A percentile compares a stretch with the other conserved stretches of the same genome.
Evolutionary conservation across 2,888 invertebrate genomes (phyloP).

Genomic region (Spialia ferax): DNA sequence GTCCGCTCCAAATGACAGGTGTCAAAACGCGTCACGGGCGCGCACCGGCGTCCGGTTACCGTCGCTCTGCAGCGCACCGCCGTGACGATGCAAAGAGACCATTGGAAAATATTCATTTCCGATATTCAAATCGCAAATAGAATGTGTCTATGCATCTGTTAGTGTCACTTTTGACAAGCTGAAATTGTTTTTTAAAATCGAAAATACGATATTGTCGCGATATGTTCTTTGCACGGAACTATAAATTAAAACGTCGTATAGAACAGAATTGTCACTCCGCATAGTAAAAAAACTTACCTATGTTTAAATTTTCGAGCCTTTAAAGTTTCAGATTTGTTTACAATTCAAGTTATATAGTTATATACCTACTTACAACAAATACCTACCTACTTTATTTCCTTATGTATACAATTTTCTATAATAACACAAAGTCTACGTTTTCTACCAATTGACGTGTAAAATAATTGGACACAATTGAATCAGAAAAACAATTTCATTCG

Average conservation of each 20-base stretch:
- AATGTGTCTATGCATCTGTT: slow-evolving; percentile 35
- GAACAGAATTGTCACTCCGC: too few relatives aligned
- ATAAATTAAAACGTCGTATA: too few relatives aligned
- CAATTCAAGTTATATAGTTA: too few relatives aligned
- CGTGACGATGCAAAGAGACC: slow-evolving; percentile 72
- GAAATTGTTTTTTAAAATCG: slow-evolving; percentile 4
- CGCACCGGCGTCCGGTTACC: slow-evolving; percentile 84
- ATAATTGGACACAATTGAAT: background rate
- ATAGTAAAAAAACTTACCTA: too few relatives aligned
- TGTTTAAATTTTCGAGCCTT: too few relatives aligned
- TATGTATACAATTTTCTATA: too few relatives aligned
- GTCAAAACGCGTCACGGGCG: slow-evolving; percentile 79
- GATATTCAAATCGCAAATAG: slow-evolving; percentile 70
- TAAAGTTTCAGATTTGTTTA: too few relatives aligned
- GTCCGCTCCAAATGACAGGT: slow-evolving; percentile 81
- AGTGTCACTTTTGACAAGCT: slow-evolving; percentile 14
- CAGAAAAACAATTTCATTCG: slow-evolving; percentile 2
- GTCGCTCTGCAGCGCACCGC: slow-evolving; percentile 68
- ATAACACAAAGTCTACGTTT: too few relatives aligned
- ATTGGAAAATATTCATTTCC: slow-evolving; percentile 76
- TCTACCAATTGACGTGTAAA: background rate
- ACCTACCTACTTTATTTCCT: too few relatives aligned
- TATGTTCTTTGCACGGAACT: too few relatives aligned
- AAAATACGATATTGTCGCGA: background rate
- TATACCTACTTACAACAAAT: too few relatives aligned